phyloP scores from a whole-genome alignment of 2,888 invertebrate genomes.

The Acrocyrtus sp. region DNA sequence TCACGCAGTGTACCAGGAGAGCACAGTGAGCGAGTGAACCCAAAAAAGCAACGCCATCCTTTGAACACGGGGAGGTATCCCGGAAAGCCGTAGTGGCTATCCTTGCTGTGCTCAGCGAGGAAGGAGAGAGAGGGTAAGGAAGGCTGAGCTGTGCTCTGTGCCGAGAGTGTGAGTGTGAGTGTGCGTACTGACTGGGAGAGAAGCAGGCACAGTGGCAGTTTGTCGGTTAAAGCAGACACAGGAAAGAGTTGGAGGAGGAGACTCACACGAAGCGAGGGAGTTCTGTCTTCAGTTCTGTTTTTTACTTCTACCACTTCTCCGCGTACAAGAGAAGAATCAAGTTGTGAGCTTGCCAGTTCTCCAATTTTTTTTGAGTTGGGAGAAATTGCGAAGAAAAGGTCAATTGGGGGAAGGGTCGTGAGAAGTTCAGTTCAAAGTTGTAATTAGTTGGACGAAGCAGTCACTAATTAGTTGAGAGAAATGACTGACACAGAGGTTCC shows the following conservation, averaged over 20 bases:
- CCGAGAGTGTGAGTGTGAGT: too few relatives aligned
- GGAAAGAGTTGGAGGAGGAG: constrained; percentile 23
- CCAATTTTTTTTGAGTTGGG: not conserved
- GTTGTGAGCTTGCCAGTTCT: not conserved
- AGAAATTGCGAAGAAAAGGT: not conserved
- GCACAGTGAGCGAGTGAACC: too few relatives aligned
- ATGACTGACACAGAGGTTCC: constrained; percentile 71
- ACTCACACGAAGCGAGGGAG: constrained; percentile 24
- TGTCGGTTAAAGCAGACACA: too few relatives aligned
- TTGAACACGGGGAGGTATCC: too few relatives aligned
- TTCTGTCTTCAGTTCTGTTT: constrained; percentile 10
- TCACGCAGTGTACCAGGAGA: too few relatives aligned
- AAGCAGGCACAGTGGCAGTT: too few relatives aligned
- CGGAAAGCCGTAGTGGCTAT: too few relatives aligned
- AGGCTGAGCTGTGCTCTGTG: too few relatives aligned
- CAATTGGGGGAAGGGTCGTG: not conserved
- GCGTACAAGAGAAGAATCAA: not conserved
- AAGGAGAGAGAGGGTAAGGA: too few relatives aligned
- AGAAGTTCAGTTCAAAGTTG: not conserved
- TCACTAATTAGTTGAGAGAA: not conserved
- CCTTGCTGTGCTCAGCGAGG: too few relatives aligned
- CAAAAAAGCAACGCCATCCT: too few relatives aligned
- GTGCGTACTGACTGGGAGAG: too few relatives aligned
- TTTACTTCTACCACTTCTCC: not conserved
- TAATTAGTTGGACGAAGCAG: not conserved